Base-by-base conservation (phyloP, 2,797 vertebrate genomes). In the Falco naumanni region DNA sequence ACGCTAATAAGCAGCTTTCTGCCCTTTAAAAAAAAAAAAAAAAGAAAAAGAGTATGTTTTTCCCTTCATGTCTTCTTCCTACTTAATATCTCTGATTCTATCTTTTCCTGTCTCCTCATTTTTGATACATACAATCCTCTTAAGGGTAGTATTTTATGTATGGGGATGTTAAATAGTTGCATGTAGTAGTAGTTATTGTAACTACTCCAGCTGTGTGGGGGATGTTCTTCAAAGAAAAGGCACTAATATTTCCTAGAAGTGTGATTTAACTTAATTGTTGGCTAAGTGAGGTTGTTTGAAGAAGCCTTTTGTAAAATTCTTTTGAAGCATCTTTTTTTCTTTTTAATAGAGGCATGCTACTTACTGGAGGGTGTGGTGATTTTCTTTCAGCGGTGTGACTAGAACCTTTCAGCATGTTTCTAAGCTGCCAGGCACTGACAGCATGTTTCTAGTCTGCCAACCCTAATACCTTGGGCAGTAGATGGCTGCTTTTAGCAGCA, bases 401-500 rank as follows among this genome's bases (percentile, higher is more conserved):
- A 11, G 47, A 21, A 69, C 72, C 84, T 80, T 84, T 76, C 72
- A 72, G 25, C 65, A 69, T 0, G 0, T 61, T 81, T 74, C 64
- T 69, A 54, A 74, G 33, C 75, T 87, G 68, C 89, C 84, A 84
- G 61, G 54, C 53, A n/a, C 2, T 61, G 64, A 56, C 71, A 70
- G 34, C 25, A 34, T 1, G 9, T 75, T 90, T 64, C 76, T 64
- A 60, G 66, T 33, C 54, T 91, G 86, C 72, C 74, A 87, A 26
- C 34, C 25, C 51, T 51, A 51, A 48, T 69, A 84, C 80, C 43
- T 63, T 37, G 45, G 87, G 59, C 89, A 87, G 69, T 78, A 39
- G 57, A 64, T 16, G 20, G 41, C 80, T 86, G 71, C 80, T 93
- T 94, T 96, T 70, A 95, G 84, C 77, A 90, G 47, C 65, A 54